Evolutionary conservation across 2,113 vertebrate genomes (phyloP), one percentile per base, ranked within the genome.

Genomic region (Aspidoscelis tigris): DNA sequence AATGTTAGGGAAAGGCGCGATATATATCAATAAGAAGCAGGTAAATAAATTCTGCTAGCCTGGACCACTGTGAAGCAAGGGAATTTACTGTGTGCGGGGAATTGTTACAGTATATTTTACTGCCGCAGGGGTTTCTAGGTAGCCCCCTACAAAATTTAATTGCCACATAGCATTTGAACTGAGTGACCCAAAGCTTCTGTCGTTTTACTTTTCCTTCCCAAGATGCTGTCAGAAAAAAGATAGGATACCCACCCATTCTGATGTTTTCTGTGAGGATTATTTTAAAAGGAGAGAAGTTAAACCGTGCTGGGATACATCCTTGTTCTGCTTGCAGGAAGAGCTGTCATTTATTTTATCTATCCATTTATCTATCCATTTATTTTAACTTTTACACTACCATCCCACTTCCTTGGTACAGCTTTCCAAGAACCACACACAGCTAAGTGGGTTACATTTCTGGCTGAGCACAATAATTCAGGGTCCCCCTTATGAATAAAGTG

Each of bases 401-500:
- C 66, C 78, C 41, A n/a, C 4, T 78, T 68, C 44, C 26, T 39
- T 80, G n/a, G 66, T 7, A 2, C 69, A 65, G 44, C 16, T 53
- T 69, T 21, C 65, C 10, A 4, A 70, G 76, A 70, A n/a, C 16
- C 53, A 44, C 44, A 50, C 6, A 80, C 22, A 53, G 47, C 47
- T 53, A 80, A 70, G 70, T 80, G 65, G 66, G 24, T 55, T 80
- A 11, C 24, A 68, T 33, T 77, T 68, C 14, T 39, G 39, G 61
- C 47, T 69, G 21, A 88, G 78, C 76, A 90, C 88, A 87, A 89
- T n/a, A 0, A 81, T 20, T 39, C 44, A 4, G 65, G 8, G 1
- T 53, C 43, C 21, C 43, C 44, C 81, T 86, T 89, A 81, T 88
- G 91, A 92, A 89, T 88, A 92, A 91, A 91, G 78, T 55, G 4